phyloP scores from a whole-genome alignment of 2,888 invertebrate species.

The Aradus depressus region DNA sequence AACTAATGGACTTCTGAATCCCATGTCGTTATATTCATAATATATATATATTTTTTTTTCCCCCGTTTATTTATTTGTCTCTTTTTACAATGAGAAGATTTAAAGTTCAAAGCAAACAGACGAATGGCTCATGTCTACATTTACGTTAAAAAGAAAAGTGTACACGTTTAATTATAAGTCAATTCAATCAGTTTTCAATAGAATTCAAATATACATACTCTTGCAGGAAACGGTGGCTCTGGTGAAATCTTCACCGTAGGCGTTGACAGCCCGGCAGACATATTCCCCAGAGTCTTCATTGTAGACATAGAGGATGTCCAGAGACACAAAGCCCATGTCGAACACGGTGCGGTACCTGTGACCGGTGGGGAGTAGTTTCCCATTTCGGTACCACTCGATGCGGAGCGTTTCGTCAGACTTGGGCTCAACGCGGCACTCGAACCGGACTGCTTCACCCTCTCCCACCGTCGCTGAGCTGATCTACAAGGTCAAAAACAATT shows the following conservation, averaged over 20 bases:
- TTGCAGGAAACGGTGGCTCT: slow-evolving; percentile 71
- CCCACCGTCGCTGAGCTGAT: slow-evolving; percentile 74
- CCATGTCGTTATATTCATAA: too few species aligned
- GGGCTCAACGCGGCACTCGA: slow-evolving; percentile 91
- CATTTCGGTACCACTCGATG: slow-evolving; percentile 49
- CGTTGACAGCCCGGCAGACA: slow-evolving; percentile 80
- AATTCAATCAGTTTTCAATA: slow-evolving; percentile 11
- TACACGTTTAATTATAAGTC: slow-evolving; percentile 2
- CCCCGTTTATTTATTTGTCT: too few species aligned
- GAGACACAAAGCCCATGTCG: slow-evolving; percentile 86
- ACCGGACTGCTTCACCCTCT: slow-evolving; percentile 85
- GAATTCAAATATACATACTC: slow-evolving; percentile 23
- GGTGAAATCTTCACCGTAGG: slow-evolving; percentile 82
- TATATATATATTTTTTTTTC: too few species aligned
- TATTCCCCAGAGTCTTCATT: slow-evolving; percentile 92
- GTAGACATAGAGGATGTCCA: slow-evolving; percentile 86
- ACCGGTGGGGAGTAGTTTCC: slow-evolving; percentile 74
- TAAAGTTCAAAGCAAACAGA: too few species aligned
- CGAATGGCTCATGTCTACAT: too few species aligned
- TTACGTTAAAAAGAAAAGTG: too few species aligned
- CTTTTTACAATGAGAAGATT: too few species aligned
- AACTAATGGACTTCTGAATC: too few species aligned
- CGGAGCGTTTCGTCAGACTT: slow-evolving; percentile 80
- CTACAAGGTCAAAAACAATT: slow-evolving; percentile 35
- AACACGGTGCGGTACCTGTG: slow-evolving; percentile 85